Base-by-base conservation (phyloP, 2,797 vertebrate species). In the Picus viridis region DNA sequence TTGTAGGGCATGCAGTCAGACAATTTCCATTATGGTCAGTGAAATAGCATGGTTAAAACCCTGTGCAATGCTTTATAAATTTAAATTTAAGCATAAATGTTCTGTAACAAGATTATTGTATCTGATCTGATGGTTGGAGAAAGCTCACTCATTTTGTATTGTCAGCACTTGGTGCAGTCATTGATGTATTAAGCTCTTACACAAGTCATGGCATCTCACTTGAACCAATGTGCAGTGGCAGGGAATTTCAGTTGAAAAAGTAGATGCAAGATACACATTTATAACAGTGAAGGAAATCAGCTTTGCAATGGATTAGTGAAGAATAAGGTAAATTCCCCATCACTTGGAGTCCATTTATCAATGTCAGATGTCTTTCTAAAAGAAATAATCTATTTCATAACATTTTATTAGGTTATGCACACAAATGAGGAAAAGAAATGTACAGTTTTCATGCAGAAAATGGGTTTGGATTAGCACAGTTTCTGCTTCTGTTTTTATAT, bases 31-130 rank as follows among this genome's bases (percentile, higher is more conserved):
- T 95, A 95, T 62, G 92, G 89, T 80, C 96, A 96, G 83, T 93
- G 94, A 93, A 96, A 94, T 43, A 82, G 83, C 88, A 92, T 93
- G 90, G 88, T 96, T 96, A 95, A 96, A 95, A 93, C 88, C 91
- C 88, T 94, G 83, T 91, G 90, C 86, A 94, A 91, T 83, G 96
- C 90, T 95, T 96, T 96, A 95, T 96, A 95, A 96, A 95, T 92
- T 95, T 95, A 95, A 94, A 96, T 96, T 94, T 92, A 94, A 83
- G 82, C 90, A 96, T 94, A 96, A 96, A 95, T 96, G 93, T 96
- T 96, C 94, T 96, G 95, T 96, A 96, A 95, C 91, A 90, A 95
- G 92, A 95, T 95, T 93, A 96, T 95, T 95, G 82, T 83, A 94
- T 93, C 93, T 93, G 81, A 94, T 96, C 79, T 94, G 79, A 80